Evolutionary conservation across 2,888 invertebrate genomes (phyloP).

Genomic region (Scaptomyza parva): DNA sequence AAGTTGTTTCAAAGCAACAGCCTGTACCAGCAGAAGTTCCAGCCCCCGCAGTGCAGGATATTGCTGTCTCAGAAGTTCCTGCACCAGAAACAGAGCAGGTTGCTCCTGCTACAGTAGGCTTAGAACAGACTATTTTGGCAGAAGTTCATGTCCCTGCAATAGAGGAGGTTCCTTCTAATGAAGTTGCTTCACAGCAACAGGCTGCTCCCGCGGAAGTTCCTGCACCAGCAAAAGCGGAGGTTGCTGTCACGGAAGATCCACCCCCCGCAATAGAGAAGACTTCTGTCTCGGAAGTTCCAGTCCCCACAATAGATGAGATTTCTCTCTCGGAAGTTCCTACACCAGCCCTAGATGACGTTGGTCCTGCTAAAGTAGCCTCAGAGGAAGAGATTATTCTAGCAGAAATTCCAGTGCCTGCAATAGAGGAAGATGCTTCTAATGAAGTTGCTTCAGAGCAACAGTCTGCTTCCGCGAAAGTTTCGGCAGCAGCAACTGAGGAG

Average conservation of each 20-base stretch:
- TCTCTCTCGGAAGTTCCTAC: background rate
- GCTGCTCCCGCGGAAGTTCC: background rate
- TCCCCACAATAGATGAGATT: too few species aligned
- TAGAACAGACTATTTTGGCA: too few species aligned
- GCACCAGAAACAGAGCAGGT: background rate
- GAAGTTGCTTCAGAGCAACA: background rate
- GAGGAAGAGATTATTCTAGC: too few species aligned
- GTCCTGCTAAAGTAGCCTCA: too few species aligned
- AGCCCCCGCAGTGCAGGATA: too few species aligned
- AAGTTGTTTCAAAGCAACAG: background rate
- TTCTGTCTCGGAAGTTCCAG: background rate
- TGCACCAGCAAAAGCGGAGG: background rate
- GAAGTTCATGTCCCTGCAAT: background rate
- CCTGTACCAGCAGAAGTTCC: background rate
- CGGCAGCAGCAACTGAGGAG: background rate
- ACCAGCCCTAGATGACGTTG: background rate
- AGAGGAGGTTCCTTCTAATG: background rate
- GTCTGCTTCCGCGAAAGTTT: background rate
- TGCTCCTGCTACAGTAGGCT: too few species aligned
- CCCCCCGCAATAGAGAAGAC: too few species aligned
- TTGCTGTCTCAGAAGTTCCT: background rate
- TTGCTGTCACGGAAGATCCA: too few species aligned
- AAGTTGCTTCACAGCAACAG: background rate
- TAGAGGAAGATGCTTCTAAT: background rate
- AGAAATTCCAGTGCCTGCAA: background rate